A percentile compares a stretch with the other conserved stretches of the same genome.
Conservation (phyloP, 2,113 vertebrate genomes). For the Microcebus lehilahytsara region DNA sequence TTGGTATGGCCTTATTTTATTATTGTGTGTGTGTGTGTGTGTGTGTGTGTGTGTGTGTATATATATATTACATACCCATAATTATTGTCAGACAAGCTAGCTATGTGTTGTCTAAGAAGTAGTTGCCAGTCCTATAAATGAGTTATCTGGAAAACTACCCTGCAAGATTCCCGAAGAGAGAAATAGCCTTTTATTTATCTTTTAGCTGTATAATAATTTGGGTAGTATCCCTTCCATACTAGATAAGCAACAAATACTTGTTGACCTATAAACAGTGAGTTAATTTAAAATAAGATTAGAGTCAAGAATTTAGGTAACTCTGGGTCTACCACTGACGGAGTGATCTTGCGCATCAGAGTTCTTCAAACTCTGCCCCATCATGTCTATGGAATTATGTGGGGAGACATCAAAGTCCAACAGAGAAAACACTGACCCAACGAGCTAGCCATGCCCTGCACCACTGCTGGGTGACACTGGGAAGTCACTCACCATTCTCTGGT, state of each 20-base stretch:
- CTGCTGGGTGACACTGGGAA: background rate
- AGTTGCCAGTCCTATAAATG: background rate
- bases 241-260: background rate
- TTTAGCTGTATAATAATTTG: background rate
- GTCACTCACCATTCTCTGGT: background rate
- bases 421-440: background rate
- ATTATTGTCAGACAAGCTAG: conserved; percentile 16
- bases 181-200: background rate
- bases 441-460: background rate
- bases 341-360: background rate
- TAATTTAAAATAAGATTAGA: conserved; percentile 19
- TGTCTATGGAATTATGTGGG: background rate
- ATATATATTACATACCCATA: background rate
- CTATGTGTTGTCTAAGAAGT: conserved; percentile 31
- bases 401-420: background rate
- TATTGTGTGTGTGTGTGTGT: background rate
- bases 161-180: background rate
- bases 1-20: background rate
- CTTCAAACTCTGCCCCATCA: background rate
- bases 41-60: too few relatives aligned
- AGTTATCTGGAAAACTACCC: conserved; percentile 43
- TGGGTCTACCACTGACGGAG: background rate
- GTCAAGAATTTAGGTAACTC: background rate
- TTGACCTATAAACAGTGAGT: conserved; percentile 11
- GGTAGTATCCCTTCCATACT: background rate